These are phyloP conservation scores for Pyxicephalus adspersus DNA, from an alignment of 2,113 vertebrate genomes.

Conservation along the genomic window DNA sequence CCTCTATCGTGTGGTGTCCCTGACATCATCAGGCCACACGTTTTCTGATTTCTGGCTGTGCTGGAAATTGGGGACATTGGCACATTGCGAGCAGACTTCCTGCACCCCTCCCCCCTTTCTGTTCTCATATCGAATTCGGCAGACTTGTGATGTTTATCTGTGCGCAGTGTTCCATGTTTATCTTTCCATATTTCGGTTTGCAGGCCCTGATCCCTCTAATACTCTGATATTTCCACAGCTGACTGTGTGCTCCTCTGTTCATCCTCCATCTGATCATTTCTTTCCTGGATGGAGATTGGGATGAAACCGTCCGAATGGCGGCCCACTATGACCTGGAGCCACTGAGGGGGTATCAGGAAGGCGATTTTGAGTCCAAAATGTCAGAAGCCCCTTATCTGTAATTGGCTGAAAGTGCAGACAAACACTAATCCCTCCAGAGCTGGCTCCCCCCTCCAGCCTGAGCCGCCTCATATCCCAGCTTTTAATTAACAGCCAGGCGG, in stretches of 20 bases:
- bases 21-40: too few species aligned
- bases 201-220: too few species aligned
- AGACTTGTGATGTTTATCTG: too few species aligned
- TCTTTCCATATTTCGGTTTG: too few species aligned
- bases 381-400: constrained; percentile 48
- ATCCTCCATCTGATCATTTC: background rate
- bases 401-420: constrained; percentile 41
- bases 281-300: background rate
- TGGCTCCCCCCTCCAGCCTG: background rate
- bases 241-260: background rate
- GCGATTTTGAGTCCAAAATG: constrained; percentile 24
- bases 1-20: too few species aligned
- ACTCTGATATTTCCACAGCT: too few species aligned
- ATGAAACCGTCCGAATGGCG: background rate
- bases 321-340: background rate
- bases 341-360: constrained; percentile 15
- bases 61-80: too few species aligned
- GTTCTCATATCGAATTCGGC: too few species aligned
- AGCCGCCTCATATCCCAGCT: constrained; percentile 13
- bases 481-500: constrained; percentile 45
- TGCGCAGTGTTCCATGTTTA: too few species aligned
- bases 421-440: constrained; percentile 9
- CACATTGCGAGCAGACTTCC: too few species aligned
- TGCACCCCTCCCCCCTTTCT: too few species aligned
- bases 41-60: too few species aligned